Conservation (phyloP, 2,888 invertebrate genomes). For the Resseliella maxima region DNA sequence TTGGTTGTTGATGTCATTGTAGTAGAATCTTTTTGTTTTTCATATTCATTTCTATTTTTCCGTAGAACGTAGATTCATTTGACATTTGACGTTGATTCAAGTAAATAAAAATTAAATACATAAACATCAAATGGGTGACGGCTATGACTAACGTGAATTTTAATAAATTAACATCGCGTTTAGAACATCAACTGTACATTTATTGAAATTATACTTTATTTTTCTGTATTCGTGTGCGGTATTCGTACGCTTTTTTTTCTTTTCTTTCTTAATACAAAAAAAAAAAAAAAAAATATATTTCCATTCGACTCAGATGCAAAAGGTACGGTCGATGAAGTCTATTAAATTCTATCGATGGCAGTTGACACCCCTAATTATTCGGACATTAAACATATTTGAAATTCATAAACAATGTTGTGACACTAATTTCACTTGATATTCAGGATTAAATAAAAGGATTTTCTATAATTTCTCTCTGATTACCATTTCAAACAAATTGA, state of each 20-base stretch:
- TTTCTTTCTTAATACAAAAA: background rate
- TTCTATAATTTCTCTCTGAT: background rate
- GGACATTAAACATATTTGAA: background rate
- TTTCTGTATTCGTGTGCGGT: background rate
- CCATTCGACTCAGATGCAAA: background rate
- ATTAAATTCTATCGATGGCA: background rate
- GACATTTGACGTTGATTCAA: conserved; percentile 55
- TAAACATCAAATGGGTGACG: conserved; percentile 47
- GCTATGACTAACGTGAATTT: conserved; percentile 51
- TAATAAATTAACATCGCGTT: conserved; percentile 51
- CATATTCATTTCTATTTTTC: background rate
- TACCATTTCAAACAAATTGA: background rate
- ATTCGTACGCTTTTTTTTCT: background rate
- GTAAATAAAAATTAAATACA: conserved; percentile 53
- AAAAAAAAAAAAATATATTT: background rate
- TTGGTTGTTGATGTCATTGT: conserved; percentile 35
- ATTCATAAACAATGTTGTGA: background rate
- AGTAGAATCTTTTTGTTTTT: background rate
- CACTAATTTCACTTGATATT: background rate
- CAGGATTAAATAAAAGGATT: conserved; percentile 27
- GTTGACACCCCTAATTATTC: conserved; percentile 25
- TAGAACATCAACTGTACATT: conserved; percentile 37
- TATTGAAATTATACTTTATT: background rate
- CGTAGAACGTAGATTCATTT: conserved; percentile 23
- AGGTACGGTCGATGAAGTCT: background rate